Evolutionary conservation across 2,113 vertebrate species (phyloP).

Genomic region (Capreolus pygargus): DNA sequence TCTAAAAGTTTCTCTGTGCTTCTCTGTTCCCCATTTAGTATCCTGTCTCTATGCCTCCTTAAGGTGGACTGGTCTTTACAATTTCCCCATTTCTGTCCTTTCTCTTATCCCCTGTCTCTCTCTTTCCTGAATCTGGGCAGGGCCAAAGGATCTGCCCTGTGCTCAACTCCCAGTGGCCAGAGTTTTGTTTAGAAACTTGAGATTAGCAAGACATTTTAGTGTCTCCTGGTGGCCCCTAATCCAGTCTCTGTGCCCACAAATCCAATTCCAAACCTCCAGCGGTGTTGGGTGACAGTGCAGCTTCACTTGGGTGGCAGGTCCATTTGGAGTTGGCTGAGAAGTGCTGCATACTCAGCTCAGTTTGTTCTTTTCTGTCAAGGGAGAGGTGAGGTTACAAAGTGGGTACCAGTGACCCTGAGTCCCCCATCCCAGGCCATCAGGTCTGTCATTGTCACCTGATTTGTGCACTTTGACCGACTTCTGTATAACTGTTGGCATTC

Average conservation of each 20-base stretch:
- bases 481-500: neutral
- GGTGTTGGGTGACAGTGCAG: neutral
- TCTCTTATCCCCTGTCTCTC: neutral
- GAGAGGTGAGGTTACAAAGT: neutral
- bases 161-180: neutral
- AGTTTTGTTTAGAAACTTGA: neutral
- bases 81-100: neutral
- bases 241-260: neutral
- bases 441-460: neutral
- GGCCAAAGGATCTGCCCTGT: neutral
- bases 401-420: neutral
- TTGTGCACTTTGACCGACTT: neutral
- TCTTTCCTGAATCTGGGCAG: neutral
- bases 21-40: neutral
- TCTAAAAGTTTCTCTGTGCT: neutral
- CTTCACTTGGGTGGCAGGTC: neutral
- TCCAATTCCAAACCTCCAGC: neutral
- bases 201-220: neutral
- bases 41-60: neutral
- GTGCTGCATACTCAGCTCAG: neutral
- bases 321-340: neutral
- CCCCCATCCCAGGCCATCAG: neutral
- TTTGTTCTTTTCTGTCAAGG: neutral
- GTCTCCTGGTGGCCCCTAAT: neutral
- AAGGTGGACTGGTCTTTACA: neutral